Percentiles rank a stretch among this genome's conserved stretches.
Conservation (phyloP, 2,888 invertebrate species). For the Epinotia ramella region DNA sequence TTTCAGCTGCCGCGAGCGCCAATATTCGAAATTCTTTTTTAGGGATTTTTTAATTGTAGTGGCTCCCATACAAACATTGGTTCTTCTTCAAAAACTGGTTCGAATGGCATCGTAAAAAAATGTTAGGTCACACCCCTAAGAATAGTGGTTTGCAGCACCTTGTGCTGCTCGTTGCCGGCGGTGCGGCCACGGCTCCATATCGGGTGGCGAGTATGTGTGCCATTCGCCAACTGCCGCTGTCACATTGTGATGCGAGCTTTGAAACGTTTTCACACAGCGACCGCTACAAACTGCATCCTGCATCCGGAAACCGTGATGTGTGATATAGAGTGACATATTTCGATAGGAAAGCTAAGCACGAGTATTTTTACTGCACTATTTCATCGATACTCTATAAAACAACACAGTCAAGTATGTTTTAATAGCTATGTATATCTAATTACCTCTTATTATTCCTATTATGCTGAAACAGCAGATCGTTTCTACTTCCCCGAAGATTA, state of each 20-base stretch:
- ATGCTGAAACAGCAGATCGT: neutral
- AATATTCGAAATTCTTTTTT: too few species aligned
- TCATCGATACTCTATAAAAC: neutral
- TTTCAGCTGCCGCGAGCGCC: too few species aligned
- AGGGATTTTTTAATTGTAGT: too few species aligned
- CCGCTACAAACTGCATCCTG: slow-evolving; percentile 21
- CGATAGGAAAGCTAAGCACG: slow-evolving; percentile 2
- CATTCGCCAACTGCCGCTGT: slow-evolving; percentile 73
- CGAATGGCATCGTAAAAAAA: too few species aligned
- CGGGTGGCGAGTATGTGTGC: slow-evolving; percentile 77
- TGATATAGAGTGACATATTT: slow-evolving; percentile 27
- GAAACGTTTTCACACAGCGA: slow-evolving; percentile 31
- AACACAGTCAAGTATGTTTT: neutral
- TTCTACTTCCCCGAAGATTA: slow-evolving; percentile 16
- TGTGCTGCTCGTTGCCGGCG: slow-evolving; percentile 68
- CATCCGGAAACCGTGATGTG: slow-evolving; percentile 25
- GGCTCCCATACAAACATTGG: too few species aligned
- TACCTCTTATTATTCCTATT: neutral
- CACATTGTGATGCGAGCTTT: slow-evolving; percentile 53
- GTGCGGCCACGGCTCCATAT: slow-evolving; percentile 73
- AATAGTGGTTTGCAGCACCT: slow-evolving; percentile 51
- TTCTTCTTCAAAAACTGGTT: too few species aligned
- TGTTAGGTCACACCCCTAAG: neutral
- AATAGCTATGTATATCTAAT: neutral
- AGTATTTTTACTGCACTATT: too few species aligned